Percentiles rank a stretch among this genome's conserved stretches.
Conservation (phyloP, 2,888 invertebrate species). For the Plagiodera versicolora region DNA sequence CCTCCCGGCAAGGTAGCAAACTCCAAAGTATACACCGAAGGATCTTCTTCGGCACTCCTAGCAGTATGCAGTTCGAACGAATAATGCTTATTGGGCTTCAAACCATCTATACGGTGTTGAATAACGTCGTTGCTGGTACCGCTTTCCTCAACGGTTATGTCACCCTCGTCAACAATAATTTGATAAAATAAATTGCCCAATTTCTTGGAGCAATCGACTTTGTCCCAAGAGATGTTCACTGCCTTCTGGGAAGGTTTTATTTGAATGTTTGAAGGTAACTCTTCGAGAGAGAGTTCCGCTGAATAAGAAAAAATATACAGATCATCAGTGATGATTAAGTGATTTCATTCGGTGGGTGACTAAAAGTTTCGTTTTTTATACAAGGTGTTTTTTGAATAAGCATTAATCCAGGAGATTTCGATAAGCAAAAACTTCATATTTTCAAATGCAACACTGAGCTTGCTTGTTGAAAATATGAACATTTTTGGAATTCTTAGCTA, state of each 20-base stretch:
- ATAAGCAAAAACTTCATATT: too few relatives aligned
- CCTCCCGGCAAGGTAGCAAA: slow-evolving; percentile 47
- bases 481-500: too few relatives aligned
- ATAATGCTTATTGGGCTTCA: slow-evolving; percentile 44
- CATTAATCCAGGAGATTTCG: too few relatives aligned
- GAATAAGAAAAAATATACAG: slow-evolving; percentile 11
- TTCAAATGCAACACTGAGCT: too few relatives aligned
- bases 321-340: neutral
- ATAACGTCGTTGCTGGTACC: slow-evolving; percentile 36
- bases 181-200: slow-evolving; percentile 44
- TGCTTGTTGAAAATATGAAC: too few relatives aligned
- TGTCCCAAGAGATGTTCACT: slow-evolving; percentile 45
- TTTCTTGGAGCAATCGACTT: slow-evolving; percentile 38
- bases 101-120: slow-evolving; percentile 36
- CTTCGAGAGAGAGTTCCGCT: slow-evolving; percentile 43
- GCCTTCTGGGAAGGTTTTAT: slow-evolving; percentile 38
- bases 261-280: slow-evolving; percentile 43
- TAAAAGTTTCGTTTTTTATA: too few relatives aligned
- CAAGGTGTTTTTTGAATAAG: too few relatives aligned
- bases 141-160: slow-evolving; percentile 31
- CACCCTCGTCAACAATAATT: slow-evolving; percentile 34
- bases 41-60: slow-evolving; percentile 37
- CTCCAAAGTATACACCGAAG: slow-evolving; percentile 31
- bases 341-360: too few relatives aligned
- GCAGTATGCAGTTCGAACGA: slow-evolving; percentile 41